Base-by-base conservation (phyloP, 2,888 invertebrate genomes). In the Drosophila mettleri region DNA sequence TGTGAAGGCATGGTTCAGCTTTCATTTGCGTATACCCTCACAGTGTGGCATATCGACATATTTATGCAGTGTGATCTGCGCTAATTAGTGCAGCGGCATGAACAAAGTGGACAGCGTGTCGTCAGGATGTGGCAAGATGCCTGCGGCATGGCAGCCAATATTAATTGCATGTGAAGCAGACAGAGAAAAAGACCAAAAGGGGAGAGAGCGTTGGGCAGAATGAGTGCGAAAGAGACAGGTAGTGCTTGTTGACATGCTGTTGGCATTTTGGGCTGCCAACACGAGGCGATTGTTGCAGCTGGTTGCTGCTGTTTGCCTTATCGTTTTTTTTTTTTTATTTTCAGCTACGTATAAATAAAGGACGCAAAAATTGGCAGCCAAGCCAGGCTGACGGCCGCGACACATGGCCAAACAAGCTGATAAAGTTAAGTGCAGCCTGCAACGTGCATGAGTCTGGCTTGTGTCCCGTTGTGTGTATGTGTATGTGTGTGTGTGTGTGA, bases 341-440 rank as follows among this genome's bases (percentile, higher is more conserved):
- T 46, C 29, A 53, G 67, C 59, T 22, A 49, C 60, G 52, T 59
- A 72, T 72, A 61, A 75, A 74, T 74, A 70, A 70, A 75, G 68
- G 24, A 54, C 29, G 43, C 22, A 64, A 52, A 52, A 53, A 60
- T 38, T 57, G 62, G 51, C 64, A 49, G 55, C 48, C 57, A 45
- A 59, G 59, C 61, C 59, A 41, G 46, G 48, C 49, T 43, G 71
- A 75, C 38, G 70, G 63, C 52, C 64, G 58, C 75, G 75, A 55
- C 79, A 79, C 66, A 76, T 79, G 80, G 67, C 60, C 86, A 72
- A 86, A 83, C 81, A 80, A 61, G 78, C 81, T 86, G 82, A 82
- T 82, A 86, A 80, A 82, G 86, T 82, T 83, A 72, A 82, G 80
- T 80, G 86, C 86, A 77, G 84, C 58, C 71, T 58, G 71, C 52